phyloP scores from a whole-genome alignment of 2,797 vertebrate genomes.

The Dallia pectoralis region DNA sequence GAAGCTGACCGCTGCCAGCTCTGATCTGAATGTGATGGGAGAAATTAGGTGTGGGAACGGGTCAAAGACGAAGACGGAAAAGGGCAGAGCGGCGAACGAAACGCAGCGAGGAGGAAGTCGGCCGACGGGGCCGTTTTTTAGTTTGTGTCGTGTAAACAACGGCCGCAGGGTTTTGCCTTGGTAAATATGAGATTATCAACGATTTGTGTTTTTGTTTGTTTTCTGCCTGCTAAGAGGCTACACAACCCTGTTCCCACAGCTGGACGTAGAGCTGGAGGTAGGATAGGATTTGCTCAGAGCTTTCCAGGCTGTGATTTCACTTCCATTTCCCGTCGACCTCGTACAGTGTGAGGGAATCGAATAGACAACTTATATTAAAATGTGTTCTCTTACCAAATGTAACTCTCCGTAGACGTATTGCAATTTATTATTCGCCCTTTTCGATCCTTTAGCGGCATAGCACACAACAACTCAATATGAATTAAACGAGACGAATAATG shows the following conservation, averaged over 20 bases:
- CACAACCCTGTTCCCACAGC: constrained; percentile 49
- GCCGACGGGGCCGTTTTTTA: constrained; percentile 73
- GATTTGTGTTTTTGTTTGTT: constrained; percentile 71
- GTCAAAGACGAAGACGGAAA: constrained; percentile 65
- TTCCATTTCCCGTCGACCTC: constrained; percentile 40
- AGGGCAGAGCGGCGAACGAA: constrained; percentile 69
- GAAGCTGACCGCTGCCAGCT: constrained; percentile 76
- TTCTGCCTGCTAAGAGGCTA: constrained; percentile 48
- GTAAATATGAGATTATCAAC: constrained; percentile 79
- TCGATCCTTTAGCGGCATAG: not conserved
- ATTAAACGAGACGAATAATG: not conserved
- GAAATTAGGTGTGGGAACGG: constrained; percentile 78
- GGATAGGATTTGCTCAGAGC: constrained; percentile 61
- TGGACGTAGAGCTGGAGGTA: constrained; percentile 31
- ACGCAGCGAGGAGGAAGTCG: constrained; percentile 66
- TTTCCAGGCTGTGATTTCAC: constrained; percentile 46
- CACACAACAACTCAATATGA: not conserved
- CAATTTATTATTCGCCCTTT: too few species aligned
- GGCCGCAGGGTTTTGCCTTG: constrained; percentile 56
- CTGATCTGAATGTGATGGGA: constrained; percentile 80
- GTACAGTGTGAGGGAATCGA: constrained; percentile 42
- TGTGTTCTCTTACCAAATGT: not conserved
- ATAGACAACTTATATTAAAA: constrained; percentile 42
- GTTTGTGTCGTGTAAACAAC: constrained; percentile 73
- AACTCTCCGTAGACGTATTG: not conserved